Base-by-base conservation (phyloP, 2,113 vertebrate genomes). In the Ptychochromis oligacanthus region DNA sequence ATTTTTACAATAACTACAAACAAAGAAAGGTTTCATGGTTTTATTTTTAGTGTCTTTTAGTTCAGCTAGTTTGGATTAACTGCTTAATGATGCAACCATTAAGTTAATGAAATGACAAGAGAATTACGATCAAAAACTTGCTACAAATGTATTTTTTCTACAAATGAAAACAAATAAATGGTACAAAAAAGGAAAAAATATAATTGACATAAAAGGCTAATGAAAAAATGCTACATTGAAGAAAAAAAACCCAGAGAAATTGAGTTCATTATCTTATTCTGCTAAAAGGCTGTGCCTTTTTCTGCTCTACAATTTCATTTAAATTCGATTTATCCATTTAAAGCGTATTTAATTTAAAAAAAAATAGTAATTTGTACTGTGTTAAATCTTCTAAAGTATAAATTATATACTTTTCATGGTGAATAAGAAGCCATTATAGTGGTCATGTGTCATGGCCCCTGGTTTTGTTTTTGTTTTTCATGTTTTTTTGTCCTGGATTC, bases 141-240 rank as follows among this genome's bases (percentile, higher is more conserved):
- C 3, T 43, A 43, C 9, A 40, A 40, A 40, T 40, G 38, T 10
- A 38, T 38, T 38, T 38, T 38, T 38, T n/a, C n/a, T n/a, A n/a
- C n/a, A n/a, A n/a, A n/a, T n/a, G n/a, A 43, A 43, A 49, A 49
- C 46, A 17, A 5, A 24, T 4, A 49, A 49, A 28, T 70, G 10
- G 17, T 11, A 52, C 20, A 49, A 20, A 70, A 67, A 43, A 46
- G 0, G 3, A 46, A 46, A 1, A 5, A 49, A 28, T 49, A 28
- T 28, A 20, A 49, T 10, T 52, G 6, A 18, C 9, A 72, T n/a
- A 11, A 24, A 56, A 22, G 15, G 6, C 46, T 7, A 46, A 46
- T 13, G 5, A 22, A 18, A 67, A 31, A 31, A 70, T 1, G 10
- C 28, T 70, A 40, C 22, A 26, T 0, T 0, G 40, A 46, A 49